Evolutionary conservation across 2,888 invertebrate species (phyloP), one percentile per base, ranked within the genome.

Genomic region (Agonopterix arenella): DNA sequence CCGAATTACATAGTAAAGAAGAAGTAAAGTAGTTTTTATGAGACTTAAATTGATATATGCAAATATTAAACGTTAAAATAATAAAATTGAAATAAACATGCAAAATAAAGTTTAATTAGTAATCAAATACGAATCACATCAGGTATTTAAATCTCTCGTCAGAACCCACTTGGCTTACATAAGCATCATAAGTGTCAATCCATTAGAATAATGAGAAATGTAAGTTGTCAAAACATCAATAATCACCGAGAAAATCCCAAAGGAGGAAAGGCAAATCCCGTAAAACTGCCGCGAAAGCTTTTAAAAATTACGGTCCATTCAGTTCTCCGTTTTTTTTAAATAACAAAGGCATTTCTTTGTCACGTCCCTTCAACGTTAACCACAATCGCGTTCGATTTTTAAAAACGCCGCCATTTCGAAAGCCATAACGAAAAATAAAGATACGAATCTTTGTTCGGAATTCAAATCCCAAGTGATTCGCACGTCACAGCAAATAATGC

Each of bases 201-300:
- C 73, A 76, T 79, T 77, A 75, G 57, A 57, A 61, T 66, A 71
- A 74, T 74, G 73, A 61, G 62, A 64, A 61, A 62, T 67, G 68
- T 66, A 61, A 69, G 66, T 73, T 78, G 85, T 85, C 88, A 86
- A 80, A 86, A 86, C 85, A 86, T 83, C 84, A 85, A 85, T 84
- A 84, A 82, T 79, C 76, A 68, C 66, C 60, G 62, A 56, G 54
- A 52, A 54, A 49, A 50, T 74, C 81, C 85, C 86, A 64, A 38
- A 55, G 60, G 80, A 84, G 64, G 54, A 52, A 52, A 70, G 64
- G 64, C 65, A 70, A 78, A 78, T 76, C 73, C 76, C 69, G 74
- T 76, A 73, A 72, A 81, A 75, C 76, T 77, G 71, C 73, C 75
- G 77, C 74, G 73, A 80, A 83, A 82, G 85, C 86, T 86, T 86